A percentile compares a stretch with the other conserved stretches of the same genome.
Evolutionary conservation across 2,113 vertebrate species (phyloP).

Genomic region (Petromus typicus): DNA sequence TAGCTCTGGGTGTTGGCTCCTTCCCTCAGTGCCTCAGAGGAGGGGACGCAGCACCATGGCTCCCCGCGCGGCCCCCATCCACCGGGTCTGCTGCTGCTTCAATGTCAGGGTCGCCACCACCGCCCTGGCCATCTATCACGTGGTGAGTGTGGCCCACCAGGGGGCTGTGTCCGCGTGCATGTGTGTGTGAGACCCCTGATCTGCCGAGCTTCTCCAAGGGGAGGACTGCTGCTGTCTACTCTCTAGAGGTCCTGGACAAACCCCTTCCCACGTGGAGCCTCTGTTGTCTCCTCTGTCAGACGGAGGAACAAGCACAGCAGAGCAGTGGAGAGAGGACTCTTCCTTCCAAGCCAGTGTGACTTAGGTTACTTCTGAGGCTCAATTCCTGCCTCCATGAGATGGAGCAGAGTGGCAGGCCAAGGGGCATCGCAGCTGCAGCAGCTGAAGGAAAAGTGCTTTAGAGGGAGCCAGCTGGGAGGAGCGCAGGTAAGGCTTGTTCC

Average conservation of each 20-base stretch:
- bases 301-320: background rate
- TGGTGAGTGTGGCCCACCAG: slow-evolving; percentile 81
- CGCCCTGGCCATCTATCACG: slow-evolving; percentile 85
- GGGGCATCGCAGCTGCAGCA: background rate
- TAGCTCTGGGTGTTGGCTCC: background rate
- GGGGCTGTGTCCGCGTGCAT: background rate
- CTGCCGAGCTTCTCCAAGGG: background rate
- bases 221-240: too few relatives aligned
- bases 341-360: fast-evolving
- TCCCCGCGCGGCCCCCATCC: background rate
- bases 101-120: slow-evolving; percentile 81
- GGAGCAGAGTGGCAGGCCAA: background rate
- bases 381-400: background rate
- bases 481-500: background rate
- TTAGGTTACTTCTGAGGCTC: background rate
- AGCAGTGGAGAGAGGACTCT: background rate
- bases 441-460: background rate
- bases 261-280: background rate
- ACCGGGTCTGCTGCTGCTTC: slow-evolving; percentile 83
- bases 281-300: background rate
- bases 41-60: slow-evolving; percentile 75
- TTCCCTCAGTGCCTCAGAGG: slow-evolving; percentile 37
- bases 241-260: background rate
- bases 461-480: background rate
- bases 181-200: too few relatives aligned